A percentile compares a stretch with the other conserved stretches of the same genome.
These are phyloP conservation scores for Latheticus oryzae DNA, from an alignment of 2,888 invertebrate genomes.

Conservation along the genomic window DNA sequence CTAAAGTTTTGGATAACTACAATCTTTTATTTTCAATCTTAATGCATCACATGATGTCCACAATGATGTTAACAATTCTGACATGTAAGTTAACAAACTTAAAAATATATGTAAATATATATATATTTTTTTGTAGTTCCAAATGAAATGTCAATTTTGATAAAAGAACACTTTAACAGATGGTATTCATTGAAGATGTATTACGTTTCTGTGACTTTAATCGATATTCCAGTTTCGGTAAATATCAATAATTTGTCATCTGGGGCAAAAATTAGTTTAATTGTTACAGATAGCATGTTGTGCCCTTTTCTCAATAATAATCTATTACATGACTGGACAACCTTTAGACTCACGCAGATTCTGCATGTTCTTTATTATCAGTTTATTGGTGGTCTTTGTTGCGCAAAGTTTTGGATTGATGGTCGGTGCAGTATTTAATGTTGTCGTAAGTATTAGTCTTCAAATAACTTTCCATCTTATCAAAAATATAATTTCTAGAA, in stretches of 20 bases:
- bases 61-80: constrained; percentile 90
- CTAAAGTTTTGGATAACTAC: constrained; percentile 83
- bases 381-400: constrained; percentile 85
- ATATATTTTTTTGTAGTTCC: constrained; percentile 81
- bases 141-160: constrained; percentile 81
- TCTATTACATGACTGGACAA: constrained; percentile 92
- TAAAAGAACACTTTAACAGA: constrained; percentile 88
- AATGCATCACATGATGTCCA: constrained; percentile 93
- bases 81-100: constrained; percentile 85
- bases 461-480: background rate
- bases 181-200: constrained; percentile 90
- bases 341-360: constrained; percentile 84
- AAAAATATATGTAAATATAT: constrained; percentile 29
- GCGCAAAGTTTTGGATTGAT: constrained; percentile 93
- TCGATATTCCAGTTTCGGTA: constrained; percentile 84
- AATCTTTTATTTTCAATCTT: constrained; percentile 91
- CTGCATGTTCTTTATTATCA: constrained; percentile 86
- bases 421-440: constrained; percentile 89
- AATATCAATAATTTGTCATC: background rate
- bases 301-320: constrained; percentile 76
- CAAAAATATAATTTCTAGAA: constrained; percentile 71
- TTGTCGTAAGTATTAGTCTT: constrained; percentile 72
- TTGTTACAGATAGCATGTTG: constrained; percentile 74
- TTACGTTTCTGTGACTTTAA: constrained; percentile 79
- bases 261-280: constrained; percentile 1